Percentiles rank a stretch among this genome's conserved stretches.
These are phyloP conservation scores for Venturia canescens DNA, from an alignment of 1,140 invertebrate genomes.

Conservation along the genomic window DNA sequence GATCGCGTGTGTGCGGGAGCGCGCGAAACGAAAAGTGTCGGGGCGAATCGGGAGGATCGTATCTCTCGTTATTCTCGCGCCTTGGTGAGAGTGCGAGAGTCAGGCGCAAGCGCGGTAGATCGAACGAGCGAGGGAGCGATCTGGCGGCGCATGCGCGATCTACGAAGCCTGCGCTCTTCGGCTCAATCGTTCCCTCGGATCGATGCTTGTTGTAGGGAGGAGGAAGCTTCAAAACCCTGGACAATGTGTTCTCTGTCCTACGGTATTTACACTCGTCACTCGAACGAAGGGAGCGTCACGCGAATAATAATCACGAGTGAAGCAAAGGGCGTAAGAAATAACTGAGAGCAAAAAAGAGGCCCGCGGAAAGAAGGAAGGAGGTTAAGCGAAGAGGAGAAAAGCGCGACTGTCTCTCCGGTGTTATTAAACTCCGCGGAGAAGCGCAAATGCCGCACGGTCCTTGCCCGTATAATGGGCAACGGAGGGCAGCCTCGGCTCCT, in stretches of 20 bases:
- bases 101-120: not conserved
- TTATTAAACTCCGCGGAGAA: conserved; percentile 23
- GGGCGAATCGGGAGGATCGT: conserved; percentile 39
- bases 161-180: conserved; percentile 19
- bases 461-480: not conserved
- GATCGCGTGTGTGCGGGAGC: not conserved
- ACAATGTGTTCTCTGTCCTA: conserved; percentile 72
- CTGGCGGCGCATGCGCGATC: conserved; percentile 8
- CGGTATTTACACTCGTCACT: not conserved
- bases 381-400: conserved; percentile 6
- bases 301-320: not conserved
- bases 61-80: conserved; percentile 36
- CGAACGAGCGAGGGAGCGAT: not conserved
- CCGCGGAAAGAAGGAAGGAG: not conserved
- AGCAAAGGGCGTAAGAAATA: not conserved
- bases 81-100: no score
- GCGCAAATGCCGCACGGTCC: conserved; percentile 7
- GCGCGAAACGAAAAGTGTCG: conserved; percentile 37
- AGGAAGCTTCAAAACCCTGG: conserved; percentile 32
- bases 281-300: not conserved
- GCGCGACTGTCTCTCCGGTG: not conserved
- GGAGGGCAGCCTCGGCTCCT: conserved; percentile 6
- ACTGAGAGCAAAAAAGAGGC: not conserved
- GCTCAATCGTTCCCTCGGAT: not conserved
- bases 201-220: not conserved